Evolutionary conservation across 1,140 invertebrate genomes (phyloP), one percentile per base, ranked within the genome.

Genomic region (Pogonognathellus flavescens): DNA sequence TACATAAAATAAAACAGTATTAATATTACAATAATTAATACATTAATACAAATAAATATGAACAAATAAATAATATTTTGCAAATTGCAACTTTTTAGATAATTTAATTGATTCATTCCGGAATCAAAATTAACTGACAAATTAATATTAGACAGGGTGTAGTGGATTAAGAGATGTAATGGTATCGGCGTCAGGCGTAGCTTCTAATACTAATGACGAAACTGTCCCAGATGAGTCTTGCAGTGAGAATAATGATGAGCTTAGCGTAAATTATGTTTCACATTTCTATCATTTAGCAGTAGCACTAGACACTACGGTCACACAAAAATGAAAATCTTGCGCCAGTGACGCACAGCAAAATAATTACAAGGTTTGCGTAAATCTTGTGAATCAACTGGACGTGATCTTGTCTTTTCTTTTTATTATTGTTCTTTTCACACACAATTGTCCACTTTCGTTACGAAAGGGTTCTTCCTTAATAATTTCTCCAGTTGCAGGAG

Each of bases 391-490:
- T n/a, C 11, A 57, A 13, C 53, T 14, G 53, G n/a, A 57, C 14
- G 70, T 16, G 25, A 31, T 50, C 52, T 81, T 55, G 11, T 81
- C 18, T 81, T 81, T 82, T 60, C 52, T 82, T 20, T 62, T 82
- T 25, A 82, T 31, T 52, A 82, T 60, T 41, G 57, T 82, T 82
- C 55, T 82, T 41, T 57, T 59, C 5, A 60, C 14, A 13, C 60
- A 49, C 20, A n/a, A 82, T 31, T 82, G 22, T n/a, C 81, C 81
- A 41, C 50, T 60, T 41, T 53, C 81, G 41, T 31, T n/a, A 49
- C 31, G 20, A 62, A 62, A n/a, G 49, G 57, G 81, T 50, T 82
- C 81, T 16, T 60, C 81, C 60, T 82, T 82, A 3, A 82, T 18
- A 14, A 60, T 57, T 60, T 53, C 53, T 22, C 81, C 81, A 82